A percentile compares a stretch with the other conserved stretches of the same genome.
phyloP scores from a whole-genome alignment of 1,140 invertebrate genomes.

The Sogatella furcifera region DNA sequence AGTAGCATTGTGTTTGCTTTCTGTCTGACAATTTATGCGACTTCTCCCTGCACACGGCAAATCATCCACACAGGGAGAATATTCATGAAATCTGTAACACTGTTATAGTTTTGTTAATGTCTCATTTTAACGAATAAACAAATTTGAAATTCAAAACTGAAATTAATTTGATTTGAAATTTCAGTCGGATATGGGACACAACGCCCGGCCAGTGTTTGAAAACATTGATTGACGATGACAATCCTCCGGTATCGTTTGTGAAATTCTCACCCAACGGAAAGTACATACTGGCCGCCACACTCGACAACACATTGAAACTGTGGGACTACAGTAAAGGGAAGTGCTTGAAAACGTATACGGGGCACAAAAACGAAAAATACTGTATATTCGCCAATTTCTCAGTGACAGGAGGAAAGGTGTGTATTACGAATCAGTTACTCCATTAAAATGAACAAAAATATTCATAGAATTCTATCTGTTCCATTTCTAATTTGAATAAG shows the following conservation, averaged over 20 bases:
- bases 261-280: conserved; percentile 99
- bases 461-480: too few relatives aligned
- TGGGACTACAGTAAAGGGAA: conserved; percentile 99
- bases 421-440: conserved; percentile 10
- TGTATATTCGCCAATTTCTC: conserved; percentile 99
- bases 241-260: conserved; percentile 98
- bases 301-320: conserved; percentile 96
- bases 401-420: conserved; percentile 95
- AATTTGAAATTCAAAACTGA: too few relatives aligned
- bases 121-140: too few relatives aligned
- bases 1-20: too few relatives aligned
- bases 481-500: too few relatives aligned
- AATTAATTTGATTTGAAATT: too few relatives aligned
- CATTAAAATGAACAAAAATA: not conserved
- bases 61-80: too few relatives aligned
- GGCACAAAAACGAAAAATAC: conserved; percentile 99
- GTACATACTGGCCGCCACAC: conserved; percentile 94
- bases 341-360: conserved; percentile 95
- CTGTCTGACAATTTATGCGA: too few relatives aligned
- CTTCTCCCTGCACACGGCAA: too few relatives aligned
- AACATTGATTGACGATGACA: conserved; percentile 92
- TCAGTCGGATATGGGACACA: conserved; percentile 98
- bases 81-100: too few relatives aligned
- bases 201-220: conserved; percentile 98
- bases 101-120: too few relatives aligned